Evolutionary conservation across 2,797 vertebrate genomes (phyloP), one percentile per base, ranked within the genome.

Genomic region (Heliangelus exortis): DNA sequence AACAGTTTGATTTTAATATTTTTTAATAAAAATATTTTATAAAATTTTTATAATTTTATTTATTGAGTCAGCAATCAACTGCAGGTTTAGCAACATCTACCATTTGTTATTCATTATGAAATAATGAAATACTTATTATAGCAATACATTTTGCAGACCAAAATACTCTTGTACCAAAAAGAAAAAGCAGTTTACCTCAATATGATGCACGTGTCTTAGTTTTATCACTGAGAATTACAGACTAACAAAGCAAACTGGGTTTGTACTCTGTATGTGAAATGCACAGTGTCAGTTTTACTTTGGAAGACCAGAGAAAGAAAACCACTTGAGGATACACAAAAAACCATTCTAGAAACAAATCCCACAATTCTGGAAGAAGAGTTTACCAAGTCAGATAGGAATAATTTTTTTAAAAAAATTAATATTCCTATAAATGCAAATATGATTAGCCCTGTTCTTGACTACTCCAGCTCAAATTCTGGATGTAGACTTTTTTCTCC

Each of bases 71-170:
- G 21, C 31, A 82, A 58, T 39, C 29, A 66, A 25, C 39, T 22
- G 12, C 39, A 45, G 0, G 0, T 63, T 55, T 36, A 85, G 9
- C 36, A 71, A 71, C 2, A 19, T 26, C 20, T 34, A 14, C 8
- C 9, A 8, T 22, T 82, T 15, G 0, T 33, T 53, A 23, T 47
- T 86, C 14, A 1, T 53, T 53, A 59, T 23, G 59, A 84, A 86
- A 51, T 43, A 81, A 14, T 18, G 41, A 59, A 68, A 68, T 12
- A 45, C 0, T 0, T n/a, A n/a, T 3, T 7, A 7, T 11, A 67
- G 5, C 4, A 36, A 63, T 16, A 25, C 3, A 20, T 85, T 63
- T 61, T 50, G 62, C 57, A 71, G 33, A 29, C 2, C 5, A 59
- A 82, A 80, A 39, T 65, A 29, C 7, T n/a, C 7, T 22, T 25